phyloP scores from a whole-genome alignment of 2,888 invertebrate genomes.

The Merodon equestris region DNA sequence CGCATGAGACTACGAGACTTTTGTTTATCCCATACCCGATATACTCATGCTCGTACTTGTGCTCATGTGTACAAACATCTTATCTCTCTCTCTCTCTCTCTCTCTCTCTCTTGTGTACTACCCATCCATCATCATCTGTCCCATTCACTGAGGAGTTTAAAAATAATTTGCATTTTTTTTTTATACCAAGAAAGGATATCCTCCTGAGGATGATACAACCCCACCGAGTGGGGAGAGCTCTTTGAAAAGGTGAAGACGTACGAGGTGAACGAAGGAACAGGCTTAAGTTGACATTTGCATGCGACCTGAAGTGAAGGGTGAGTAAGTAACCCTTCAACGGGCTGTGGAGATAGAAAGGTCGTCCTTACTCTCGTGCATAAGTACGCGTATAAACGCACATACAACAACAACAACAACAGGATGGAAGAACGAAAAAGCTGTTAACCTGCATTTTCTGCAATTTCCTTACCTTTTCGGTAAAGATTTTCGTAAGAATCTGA shows the following conservation, averaged over 20 bases:
- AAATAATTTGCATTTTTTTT: constrained; percentile 65
- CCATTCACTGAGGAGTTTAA: constrained; percentile 43
- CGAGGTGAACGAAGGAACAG: constrained; percentile 61
- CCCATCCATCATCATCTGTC: constrained; percentile 56
- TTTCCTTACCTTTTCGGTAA: constrained; percentile 40
- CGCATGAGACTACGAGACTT: constrained; percentile 52
- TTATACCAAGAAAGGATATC: constrained; percentile 44
- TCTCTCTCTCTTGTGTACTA: constrained; percentile 37
- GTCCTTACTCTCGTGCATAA: no score
- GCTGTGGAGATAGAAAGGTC: constrained; percentile 48
- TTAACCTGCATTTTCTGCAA: constrained; percentile 55
- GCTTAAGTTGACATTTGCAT: constrained; percentile 77
- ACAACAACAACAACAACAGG: not conserved
- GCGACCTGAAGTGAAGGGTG: constrained; percentile 61
- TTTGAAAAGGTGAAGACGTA: constrained; percentile 6
- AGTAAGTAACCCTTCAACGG: constrained; percentile 62
- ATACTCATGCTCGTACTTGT: no score
- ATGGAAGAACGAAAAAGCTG: constrained; percentile 22
- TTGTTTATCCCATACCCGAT: constrained; percentile 55
- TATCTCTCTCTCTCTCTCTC: constrained; percentile 34
- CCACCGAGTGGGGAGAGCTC: constrained; percentile 21
- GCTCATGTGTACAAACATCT: constrained; percentile 48
- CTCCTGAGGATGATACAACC: not conserved
- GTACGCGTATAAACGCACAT: constrained; percentile 22
- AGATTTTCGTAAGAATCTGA: constrained; percentile 37